Evolutionary conservation across 1,140 invertebrate genomes (phyloP).

Genomic region (Sarcophaga peregrina): DNA sequence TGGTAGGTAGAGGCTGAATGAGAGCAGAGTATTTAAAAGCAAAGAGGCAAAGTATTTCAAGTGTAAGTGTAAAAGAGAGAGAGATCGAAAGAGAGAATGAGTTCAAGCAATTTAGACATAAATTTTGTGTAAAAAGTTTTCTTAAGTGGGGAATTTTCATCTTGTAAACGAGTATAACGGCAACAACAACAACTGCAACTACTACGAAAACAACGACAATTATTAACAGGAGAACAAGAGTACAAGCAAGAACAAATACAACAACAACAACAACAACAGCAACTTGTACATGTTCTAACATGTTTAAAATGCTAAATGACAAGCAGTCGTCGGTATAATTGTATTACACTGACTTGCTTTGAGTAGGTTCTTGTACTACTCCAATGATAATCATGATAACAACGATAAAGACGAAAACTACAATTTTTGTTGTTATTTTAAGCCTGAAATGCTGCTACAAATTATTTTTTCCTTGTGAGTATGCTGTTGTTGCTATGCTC

Average conservation of each 20-base stretch:
- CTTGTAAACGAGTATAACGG: conserved; percentile 1
- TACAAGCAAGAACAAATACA: too few relatives aligned
- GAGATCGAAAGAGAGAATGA: neutral
- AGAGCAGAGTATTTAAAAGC: neutral
- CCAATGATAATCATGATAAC: neutral
- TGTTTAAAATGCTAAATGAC: conserved; percentile 9
- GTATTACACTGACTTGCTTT: neutral
- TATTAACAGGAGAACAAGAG: too few relatives aligned
- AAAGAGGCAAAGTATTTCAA: too few relatives aligned
- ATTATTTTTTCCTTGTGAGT: neutral
- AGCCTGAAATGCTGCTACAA: neutral
- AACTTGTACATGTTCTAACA: neutral
- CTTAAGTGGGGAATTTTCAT: conserved; percentile 8
- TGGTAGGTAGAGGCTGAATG: neutral
- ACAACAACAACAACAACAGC: neutral
- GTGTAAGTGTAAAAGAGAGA: too few relatives aligned
- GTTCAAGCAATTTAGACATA: neutral
- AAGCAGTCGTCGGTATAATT: neutral
- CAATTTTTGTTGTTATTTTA: neutral
- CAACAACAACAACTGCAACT: neutral
- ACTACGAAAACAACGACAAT: neutral
- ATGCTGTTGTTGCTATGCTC: neutral
- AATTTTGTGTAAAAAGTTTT: neutral
- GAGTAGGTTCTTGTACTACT: neutral
- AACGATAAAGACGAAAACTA: neutral